phyloP scores from a whole-genome alignment of 2,113 vertebrate species.

The Mesitornis unicolor region DNA sequence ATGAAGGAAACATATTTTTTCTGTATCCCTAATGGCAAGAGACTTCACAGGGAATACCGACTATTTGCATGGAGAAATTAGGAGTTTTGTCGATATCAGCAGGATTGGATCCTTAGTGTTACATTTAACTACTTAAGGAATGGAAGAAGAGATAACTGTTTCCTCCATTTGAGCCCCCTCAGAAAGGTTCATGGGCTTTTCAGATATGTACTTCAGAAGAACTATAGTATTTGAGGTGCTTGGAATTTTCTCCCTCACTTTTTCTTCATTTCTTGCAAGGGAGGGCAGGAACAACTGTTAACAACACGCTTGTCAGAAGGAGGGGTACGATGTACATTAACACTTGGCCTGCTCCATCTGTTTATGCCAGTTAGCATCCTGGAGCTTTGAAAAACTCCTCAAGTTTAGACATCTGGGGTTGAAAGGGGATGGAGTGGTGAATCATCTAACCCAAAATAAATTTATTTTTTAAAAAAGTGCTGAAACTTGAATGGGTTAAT shows the following conservation, averaged over 20 bases:
- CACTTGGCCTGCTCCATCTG: background rate
- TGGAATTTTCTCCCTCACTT: background rate
- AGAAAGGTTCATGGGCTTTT: conserved; percentile 24
- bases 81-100: background rate
- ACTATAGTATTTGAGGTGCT: background rate
- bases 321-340: conserved; percentile 22
- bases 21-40: background rate
- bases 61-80: background rate
- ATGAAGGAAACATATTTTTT: background rate
- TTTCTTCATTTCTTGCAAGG: conserved; percentile 43
- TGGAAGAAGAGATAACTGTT: background rate
- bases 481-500: conserved; percentile 40
- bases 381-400: background rate
- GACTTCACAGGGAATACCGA: background rate
- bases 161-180: background rate
- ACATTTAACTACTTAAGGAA: background rate
- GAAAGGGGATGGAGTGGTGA: conserved; percentile 23
- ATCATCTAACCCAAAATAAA: conserved; percentile 49
- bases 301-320: conserved; percentile 52
- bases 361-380: background rate
- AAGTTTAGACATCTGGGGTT: background rate
- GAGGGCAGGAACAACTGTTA: conserved; percentile 57
- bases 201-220: conserved; percentile 57
- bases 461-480: conserved; percentile 16
- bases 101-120: background rate